phyloP scores from a whole-genome alignment of 2,113 vertebrate genomes.

The Alosa alosa region DNA sequence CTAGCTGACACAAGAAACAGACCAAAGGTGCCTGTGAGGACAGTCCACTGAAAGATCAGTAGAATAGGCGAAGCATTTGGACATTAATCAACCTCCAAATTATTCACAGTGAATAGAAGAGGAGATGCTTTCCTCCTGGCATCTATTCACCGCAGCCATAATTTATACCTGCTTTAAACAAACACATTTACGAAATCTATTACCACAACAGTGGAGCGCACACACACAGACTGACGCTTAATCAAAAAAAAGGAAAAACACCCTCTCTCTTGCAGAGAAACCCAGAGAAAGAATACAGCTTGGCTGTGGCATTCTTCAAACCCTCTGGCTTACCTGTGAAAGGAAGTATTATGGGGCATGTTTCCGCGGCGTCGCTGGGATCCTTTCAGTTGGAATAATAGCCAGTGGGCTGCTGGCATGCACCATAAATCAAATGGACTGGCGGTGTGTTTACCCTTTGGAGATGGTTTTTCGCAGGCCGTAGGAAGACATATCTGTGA shows the following conservation, averaged over 20 bases:
- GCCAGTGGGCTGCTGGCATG: slow-evolving; percentile 55
- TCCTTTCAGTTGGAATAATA: slow-evolving; percentile 63
- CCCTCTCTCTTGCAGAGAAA: background rate
- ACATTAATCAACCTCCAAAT: slow-evolving; percentile 68
- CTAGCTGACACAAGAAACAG: slow-evolving; percentile 43
- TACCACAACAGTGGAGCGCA: slow-evolving; percentile 19
- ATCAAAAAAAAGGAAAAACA: slow-evolving; percentile 47
- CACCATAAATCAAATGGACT: slow-evolving; percentile 70
- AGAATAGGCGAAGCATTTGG: slow-evolving; percentile 47
- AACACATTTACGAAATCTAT: slow-evolving; percentile 43
- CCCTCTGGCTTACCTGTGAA: slow-evolving; percentile 54
- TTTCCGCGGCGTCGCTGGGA: slow-evolving; percentile 49
- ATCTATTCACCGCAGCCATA: slow-evolving; percentile 35
- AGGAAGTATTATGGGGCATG: slow-evolving; percentile 56
- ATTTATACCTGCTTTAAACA: slow-evolving; percentile 35
- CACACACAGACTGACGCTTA: slow-evolving; percentile 34
- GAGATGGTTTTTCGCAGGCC: slow-evolving; percentile 53
- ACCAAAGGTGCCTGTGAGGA: slow-evolving; percentile 31
- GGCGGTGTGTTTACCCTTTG: slow-evolving; percentile 64
- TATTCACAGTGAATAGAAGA: slow-evolving; percentile 55
- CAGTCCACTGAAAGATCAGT: slow-evolving; percentile 32
- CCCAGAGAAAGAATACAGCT: background rate
- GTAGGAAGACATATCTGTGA: slow-evolving; percentile 69
- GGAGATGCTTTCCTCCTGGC: slow-evolving; percentile 47
- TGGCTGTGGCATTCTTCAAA: slow-evolving; percentile 18